These are phyloP conservation scores for Globia sparganii DNA, from an alignment of 2,888 invertebrate species.

Conservation along the genomic window DNA sequence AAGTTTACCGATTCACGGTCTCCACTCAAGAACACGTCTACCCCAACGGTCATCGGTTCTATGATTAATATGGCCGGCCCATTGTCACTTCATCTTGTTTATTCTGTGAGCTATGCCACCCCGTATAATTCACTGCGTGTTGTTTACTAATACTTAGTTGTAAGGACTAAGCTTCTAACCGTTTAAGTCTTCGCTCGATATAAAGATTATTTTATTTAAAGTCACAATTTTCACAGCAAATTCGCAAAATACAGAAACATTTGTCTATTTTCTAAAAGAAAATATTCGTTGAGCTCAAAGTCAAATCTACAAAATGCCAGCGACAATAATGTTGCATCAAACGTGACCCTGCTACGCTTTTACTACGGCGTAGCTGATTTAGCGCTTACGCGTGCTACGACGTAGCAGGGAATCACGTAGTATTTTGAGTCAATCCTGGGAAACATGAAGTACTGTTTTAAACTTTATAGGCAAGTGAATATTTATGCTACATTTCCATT, in stretches of 20 bases:
- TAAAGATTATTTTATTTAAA: neutral
- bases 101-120: no score
- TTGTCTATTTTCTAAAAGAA: neutral
- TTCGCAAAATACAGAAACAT: neutral
- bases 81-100: no score
- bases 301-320: neutral
- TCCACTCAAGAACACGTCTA: no score
- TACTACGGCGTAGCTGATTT: constrained; percentile 46
- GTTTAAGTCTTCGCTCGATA: neutral
- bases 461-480: neutral
- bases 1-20: no score
- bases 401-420: constrained; percentile 15
- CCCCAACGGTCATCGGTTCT: no score
- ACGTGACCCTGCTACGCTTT: constrained; percentile 24
- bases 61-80: no score
- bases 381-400: constrained; percentile 19
- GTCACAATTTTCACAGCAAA: neutral
- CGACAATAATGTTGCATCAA: neutral
- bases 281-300: neutral
- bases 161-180: neutral
- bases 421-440: neutral
- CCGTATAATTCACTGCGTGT: neutral
- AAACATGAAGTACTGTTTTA: neutral
- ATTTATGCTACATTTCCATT: neutral
- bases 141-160: neutral